Percentiles rank a stretch among this genome's conserved stretches.
Evolutionary conservation across 2,888 invertebrate species (phyloP).

Genomic region (Aleiodes testaceus): DNA sequence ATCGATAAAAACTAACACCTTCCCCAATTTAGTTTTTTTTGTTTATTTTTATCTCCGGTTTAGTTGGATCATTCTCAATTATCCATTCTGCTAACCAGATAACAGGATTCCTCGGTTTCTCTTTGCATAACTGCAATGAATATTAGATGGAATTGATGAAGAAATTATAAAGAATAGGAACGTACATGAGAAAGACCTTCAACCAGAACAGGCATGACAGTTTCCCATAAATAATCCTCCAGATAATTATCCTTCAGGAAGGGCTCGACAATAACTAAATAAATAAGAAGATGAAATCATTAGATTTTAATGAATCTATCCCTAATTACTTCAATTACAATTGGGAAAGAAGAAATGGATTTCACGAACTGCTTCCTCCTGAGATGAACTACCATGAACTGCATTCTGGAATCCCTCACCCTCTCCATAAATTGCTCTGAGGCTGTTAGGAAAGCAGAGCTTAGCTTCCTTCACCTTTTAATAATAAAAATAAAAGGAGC

Average conservation of each 20-base stretch:
- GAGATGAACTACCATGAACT: slow-evolving; percentile 85
- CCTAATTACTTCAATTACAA: slow-evolving; percentile 75
- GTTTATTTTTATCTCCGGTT: slow-evolving; percentile 72
- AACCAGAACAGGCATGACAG: slow-evolving; percentile 79
- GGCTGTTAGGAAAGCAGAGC: slow-evolving; percentile 81
- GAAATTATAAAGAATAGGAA: neutral
- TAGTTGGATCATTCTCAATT: slow-evolving; percentile 83
- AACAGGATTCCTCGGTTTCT: slow-evolving; percentile 84
- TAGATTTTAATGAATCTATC: neutral
- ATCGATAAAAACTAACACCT: neutral
- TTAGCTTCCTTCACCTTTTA: slow-evolving; percentile 78
- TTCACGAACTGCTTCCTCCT: slow-evolving; percentile 81
- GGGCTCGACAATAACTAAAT: slow-evolving; percentile 84
- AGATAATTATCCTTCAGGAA: slow-evolving; percentile 78
- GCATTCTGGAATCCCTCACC: slow-evolving; percentile 81
- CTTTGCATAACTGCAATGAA: slow-evolving; percentile 77
- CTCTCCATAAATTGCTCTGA: slow-evolving; percentile 83
- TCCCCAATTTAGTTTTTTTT: no score
- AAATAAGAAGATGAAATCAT: slow-evolving; percentile 40
- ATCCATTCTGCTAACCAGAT: slow-evolving; percentile 87
- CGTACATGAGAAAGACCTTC: slow-evolving; percentile 74
- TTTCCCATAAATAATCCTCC: slow-evolving; percentile 80
- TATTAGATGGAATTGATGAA: neutral
- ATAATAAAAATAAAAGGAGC: slow-evolving; percentile 20
- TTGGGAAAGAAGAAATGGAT: slow-evolving; percentile 92